Evolutionary conservation across 2,797 vertebrate genomes (phyloP), one percentile per base, ranked within the genome.

Genomic region (Peromyscus eremicus): DNA sequence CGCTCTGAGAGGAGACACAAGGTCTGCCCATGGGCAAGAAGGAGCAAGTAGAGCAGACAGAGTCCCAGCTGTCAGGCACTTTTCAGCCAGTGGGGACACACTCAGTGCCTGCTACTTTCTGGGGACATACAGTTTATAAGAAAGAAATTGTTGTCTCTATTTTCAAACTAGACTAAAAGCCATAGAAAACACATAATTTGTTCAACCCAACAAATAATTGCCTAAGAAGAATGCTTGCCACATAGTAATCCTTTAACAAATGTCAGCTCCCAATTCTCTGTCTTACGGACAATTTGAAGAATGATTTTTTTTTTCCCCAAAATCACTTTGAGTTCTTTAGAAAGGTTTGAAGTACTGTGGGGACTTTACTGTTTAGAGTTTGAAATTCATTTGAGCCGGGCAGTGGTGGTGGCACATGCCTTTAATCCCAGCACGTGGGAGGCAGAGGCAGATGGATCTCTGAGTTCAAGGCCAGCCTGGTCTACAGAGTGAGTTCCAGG

Each of bases 311-410:
- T 2, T 43, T 16, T 9, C 23, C 21, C 32, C 83, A 43, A 55
- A 90, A 55, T 91, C 11, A 66, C 1, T 62, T 49, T 88, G 77
- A 62, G 17, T 86, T 96, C 64, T 64, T 95, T 94, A 89, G 66
- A 95, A 94, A 84, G 82, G 14, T 46, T 84, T 85, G 71, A 81
- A 89, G 79, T 34, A 5, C 17, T 1, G 1, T 2, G 14, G 77
- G 66, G 49, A 86, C 75, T 93, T 93, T 89, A 75, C 37, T 71
- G 6, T 86, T 96, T 57, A 80, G 62, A 91, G 40, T 84, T 62
- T 96, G 81, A 93, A 92, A 77, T 94, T 80, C 57, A 43, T 2
- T 43, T 92, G 29, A 29, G n/a, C 19, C 21, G 3, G 19, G 4
- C 6, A 46, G 43, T 21, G 19, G 70, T 71, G n/a, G n/a, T 9